A percentile compares a stretch with the other conserved stretches of the same genome.
Conservation (phyloP, 2,113 vertebrate genomes). For the Siniperca chuatsi region DNA sequence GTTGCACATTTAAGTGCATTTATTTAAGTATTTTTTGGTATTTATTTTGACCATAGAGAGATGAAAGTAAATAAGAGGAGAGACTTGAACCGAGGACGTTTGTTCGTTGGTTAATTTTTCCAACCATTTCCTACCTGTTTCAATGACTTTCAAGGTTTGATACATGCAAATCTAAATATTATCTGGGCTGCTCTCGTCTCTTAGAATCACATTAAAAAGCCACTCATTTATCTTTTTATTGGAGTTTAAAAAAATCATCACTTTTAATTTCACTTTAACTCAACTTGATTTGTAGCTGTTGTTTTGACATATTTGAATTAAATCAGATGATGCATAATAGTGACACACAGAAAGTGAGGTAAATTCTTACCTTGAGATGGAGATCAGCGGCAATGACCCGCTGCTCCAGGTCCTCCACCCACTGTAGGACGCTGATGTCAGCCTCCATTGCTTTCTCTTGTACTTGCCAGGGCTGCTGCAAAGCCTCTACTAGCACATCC, state of each 20-base stretch:
- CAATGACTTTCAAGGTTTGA: not conserved
- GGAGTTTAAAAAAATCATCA: not conserved
- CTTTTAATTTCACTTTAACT: not conserved
- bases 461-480: constrained; percentile 87
- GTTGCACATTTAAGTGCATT: no score
- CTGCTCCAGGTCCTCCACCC: constrained; percentile 96
- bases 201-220: not conserved
- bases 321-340: not conserved
- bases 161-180: not conserved
- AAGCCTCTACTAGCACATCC: constrained; percentile 79
- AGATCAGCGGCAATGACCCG: constrained; percentile 91
- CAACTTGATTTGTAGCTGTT: not conserved
- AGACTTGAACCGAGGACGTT: no score
- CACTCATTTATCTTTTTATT: not conserved
- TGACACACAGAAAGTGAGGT: not conserved
- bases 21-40: not conserved
- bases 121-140: not conserved
- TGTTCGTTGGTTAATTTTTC: not conserved
- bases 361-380: constrained; percentile 89
- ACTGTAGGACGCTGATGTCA: constrained; percentile 89
- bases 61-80: not conserved
- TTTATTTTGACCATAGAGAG: not conserved
- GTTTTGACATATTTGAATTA: no score
- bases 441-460: constrained; percentile 87
- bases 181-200: not conserved